Base-by-base conservation (phyloP, 2,797 vertebrate species). In the Lepilemur septentrionalis region DNA sequence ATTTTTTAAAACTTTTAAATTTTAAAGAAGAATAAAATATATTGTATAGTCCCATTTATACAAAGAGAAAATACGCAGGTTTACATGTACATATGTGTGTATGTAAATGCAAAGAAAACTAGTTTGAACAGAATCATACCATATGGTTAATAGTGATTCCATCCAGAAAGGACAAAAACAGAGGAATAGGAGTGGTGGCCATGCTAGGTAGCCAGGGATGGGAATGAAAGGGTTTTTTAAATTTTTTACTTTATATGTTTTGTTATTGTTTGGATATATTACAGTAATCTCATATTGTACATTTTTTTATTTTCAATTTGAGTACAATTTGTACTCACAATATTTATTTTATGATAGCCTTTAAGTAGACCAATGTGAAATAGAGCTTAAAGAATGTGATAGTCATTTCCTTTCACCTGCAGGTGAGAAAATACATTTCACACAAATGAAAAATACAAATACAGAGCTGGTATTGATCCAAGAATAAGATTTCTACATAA, bases 401-500 rank as follows among this genome's bases (percentile, higher is more conserved):
- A 63, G 1, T 38, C n/a, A 90, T 93, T 55, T 89, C 1, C 43
- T 91, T 38, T 70, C 28, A 72, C 15, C 1, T 41, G 75, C 12
- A 61, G 63, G 50, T 13, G 7, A 25, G 10, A 50, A 89, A 93
- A 90, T 76, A 82, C 82, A 52, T 67, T 63, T 28, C 48, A 80
- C 79, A 78, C 4, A 80, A 86, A 61, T 72, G 2, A 0, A 32
- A 57, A 55, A 69, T 48, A 63, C 13, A 50, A 43, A 94, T 28
- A 30, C 7, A 84, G 28, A 73, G 5, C 13, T 50, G 0, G 14
- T 38, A 69, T 43, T 92, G 23, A 50, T 76, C 85, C 59, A 84
- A 80, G 57, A 80, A 95, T 69, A 79, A 63, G 14, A 84, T 81
- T 80, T 93, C 38, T 57, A n/a, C 23, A n/a, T 76, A 89, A 89